Base-by-base conservation (phyloP, 2,797 vertebrate genomes). In the Galaxias olidus region DNA sequence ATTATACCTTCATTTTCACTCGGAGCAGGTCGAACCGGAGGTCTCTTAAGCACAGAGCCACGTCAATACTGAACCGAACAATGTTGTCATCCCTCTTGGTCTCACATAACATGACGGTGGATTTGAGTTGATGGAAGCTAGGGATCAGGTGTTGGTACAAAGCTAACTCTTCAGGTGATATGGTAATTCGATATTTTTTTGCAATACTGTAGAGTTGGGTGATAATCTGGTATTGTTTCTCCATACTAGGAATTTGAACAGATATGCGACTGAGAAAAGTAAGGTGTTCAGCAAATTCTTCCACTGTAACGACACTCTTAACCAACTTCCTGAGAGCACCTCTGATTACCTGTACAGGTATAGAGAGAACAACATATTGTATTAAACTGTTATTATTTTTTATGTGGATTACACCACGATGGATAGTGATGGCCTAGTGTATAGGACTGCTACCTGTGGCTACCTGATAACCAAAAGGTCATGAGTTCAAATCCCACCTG, bases 1-100 rank as follows among this genome's bases (percentile, higher is more conserved):
- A 49, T 43, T 84, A 79, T 85, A 91, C 90, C 70, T 86, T 89
- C 63, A 57, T 59, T 63, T 85, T 90, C 48, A 90, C 76, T 11
- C 84, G 69, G 46, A 76, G 70, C 50, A 87, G 66, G 4, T 90
- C 84, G 53, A 59, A 66, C 43, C 74, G 73, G 9, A 91, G 74
- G 11, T 66, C 45, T 11, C 51, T 64, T 30, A 90, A 67, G 49
- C 69, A 78, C 9, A 65, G 60, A 65, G 83, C 85, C 71, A 90
- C 59, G 46, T 73, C 83, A 61, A 73, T 76, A 49, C 66, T 86
- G 73, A 89, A 91, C 55, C 72, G 80, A n/a, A 54, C 56, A 19
- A 88, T 18, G 51, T 78, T 55, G 5, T 63, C 62, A 1, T 84
- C 77, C 65, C 70, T 90, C 14, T 70, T 80, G 40, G 66, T 68